Evolutionary conservation across 2,113 vertebrate genomes (phyloP).

Genomic region (Ictidomys tridecemlineatus): DNA sequence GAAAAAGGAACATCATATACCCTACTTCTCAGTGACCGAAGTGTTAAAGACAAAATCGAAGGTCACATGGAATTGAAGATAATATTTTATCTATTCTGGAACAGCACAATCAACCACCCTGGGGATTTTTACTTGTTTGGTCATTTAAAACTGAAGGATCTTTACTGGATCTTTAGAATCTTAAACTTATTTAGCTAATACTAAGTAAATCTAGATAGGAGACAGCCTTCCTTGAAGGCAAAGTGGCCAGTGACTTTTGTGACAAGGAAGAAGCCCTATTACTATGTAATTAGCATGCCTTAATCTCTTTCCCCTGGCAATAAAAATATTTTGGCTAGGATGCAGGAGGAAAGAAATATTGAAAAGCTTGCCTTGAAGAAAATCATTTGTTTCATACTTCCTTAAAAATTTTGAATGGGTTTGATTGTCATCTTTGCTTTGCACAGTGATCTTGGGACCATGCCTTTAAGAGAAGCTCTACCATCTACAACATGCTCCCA

Average conservation of each 20-base stretch:
- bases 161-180: neutral
- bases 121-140: neutral
- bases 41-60: neutral
- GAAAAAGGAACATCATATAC: neutral
- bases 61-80: neutral
- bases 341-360: neutral
- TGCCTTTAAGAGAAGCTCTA: neutral
- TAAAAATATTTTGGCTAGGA: neutral
- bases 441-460: too few species aligned
- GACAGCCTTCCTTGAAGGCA: neutral
- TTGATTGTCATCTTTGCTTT: neutral
- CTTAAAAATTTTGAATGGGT: neutral
- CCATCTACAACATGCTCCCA: neutral
- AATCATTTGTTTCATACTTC: neutral
- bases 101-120: neutral
- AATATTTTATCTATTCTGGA: neutral
- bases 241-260: neutral
- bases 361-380: neutral
- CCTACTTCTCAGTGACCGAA: neutral
- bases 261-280: neutral
- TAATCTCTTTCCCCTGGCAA: neutral
- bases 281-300: neutral
- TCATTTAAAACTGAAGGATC: neutral
- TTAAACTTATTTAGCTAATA: neutral
- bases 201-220: neutral